phyloP scores from a whole-genome alignment of 1,140 invertebrate genomes.

The Leptopilina clavipes region DNA sequence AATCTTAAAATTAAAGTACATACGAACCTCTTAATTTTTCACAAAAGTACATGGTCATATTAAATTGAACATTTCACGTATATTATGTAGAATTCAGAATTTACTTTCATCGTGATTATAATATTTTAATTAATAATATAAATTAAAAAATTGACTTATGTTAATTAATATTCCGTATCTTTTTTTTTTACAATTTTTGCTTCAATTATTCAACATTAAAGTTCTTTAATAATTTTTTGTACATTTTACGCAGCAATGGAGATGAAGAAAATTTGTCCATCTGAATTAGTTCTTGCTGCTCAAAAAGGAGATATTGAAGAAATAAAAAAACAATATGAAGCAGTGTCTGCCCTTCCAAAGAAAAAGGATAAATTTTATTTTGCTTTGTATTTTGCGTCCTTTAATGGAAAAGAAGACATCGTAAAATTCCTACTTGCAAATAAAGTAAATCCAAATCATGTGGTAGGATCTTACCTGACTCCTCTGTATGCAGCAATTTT shows the following conservation, averaged over 20 bases:
- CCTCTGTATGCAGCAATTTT: not conserved
- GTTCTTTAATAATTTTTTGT: too few species aligned
- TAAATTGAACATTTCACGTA: too few species aligned
- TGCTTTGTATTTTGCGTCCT: not conserved
- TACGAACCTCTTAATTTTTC: too few species aligned
- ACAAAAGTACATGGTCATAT: too few species aligned
- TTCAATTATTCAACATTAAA: too few species aligned
- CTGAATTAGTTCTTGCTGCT: not conserved
- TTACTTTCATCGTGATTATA: too few species aligned
- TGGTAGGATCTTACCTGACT: not conserved
- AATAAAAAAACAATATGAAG: not conserved
- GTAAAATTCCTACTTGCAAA: not conserved
- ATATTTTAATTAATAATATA: too few species aligned
- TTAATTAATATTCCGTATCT: too few species aligned
- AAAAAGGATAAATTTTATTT: not conserved
- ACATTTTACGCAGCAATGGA: not conserved
- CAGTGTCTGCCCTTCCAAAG: not conserved
- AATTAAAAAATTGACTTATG: too few species aligned
- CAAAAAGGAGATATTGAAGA: not conserved
- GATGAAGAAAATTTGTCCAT: not conserved
- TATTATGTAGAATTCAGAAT: too few species aligned
- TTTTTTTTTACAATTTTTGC: too few species aligned
- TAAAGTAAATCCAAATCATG: not conserved
- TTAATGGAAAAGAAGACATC: not conserved
- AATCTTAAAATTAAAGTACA: too few species aligned